Evolutionary conservation across 2,888 invertebrate species (phyloP).

Genomic region (Drosophila differens): DNA sequence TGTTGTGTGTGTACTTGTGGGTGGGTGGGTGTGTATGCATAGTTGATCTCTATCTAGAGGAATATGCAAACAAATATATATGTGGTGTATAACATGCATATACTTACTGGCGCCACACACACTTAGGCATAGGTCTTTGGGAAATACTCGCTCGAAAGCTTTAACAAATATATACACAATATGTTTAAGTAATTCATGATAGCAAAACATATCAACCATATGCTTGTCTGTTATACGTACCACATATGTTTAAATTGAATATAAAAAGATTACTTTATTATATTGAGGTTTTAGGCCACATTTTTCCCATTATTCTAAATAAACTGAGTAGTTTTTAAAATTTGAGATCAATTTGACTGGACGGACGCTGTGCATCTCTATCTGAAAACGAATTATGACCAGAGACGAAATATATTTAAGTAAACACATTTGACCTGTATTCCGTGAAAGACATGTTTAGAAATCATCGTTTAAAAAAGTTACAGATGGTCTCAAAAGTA

Average conservation of each 20-base stretch:
- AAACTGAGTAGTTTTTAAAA: not conserved
- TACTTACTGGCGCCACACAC: slow-evolving; percentile 28
- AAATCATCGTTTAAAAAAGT: not conserved
- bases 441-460: not conserved
- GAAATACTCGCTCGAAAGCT: slow-evolving; percentile 1
- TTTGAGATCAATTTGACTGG: not conserved
- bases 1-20: slow-evolving; percentile 38
- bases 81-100: not conserved
- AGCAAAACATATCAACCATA: not conserved
- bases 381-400: not conserved
- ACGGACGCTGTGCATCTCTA: not conserved
- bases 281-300: not conserved
- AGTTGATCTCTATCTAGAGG: slow-evolving; percentile 7
- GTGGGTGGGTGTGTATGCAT: slow-evolving; percentile 20
- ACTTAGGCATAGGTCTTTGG: slow-evolving; percentile 5
- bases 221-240: not conserved
- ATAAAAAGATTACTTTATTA: not conserved
- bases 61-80: not conserved
- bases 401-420: not conserved
- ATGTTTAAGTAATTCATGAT: slow-evolving; percentile 5
- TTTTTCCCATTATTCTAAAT: not conserved
- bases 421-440: not conserved
- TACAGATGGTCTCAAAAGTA: not conserved
- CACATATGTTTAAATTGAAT: not conserved
- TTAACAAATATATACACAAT: slow-evolving; percentile 1